Evolutionary conservation across 2,888 invertebrate genomes (phyloP), one percentile per base, ranked within the genome.

Genomic region (Cloeon dipterum): DNA sequence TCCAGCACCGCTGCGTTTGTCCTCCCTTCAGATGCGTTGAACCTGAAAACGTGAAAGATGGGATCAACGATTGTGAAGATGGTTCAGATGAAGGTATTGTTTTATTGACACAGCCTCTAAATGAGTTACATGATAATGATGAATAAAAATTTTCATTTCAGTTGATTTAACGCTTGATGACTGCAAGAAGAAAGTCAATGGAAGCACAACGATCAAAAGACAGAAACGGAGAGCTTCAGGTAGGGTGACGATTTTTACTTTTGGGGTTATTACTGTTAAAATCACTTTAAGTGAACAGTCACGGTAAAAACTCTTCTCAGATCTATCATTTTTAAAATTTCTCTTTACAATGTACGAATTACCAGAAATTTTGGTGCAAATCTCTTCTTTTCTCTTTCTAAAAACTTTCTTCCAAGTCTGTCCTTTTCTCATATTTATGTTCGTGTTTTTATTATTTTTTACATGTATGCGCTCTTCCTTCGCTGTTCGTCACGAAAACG

Each of bases 1-100:
- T 49, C 37, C 55, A 60, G 46, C 54, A 54, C 42, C 50, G 52
- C 39, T 61, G 61, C 43, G 42, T 49, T 17, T 61, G 60, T 46
- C 60, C 29, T 5, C 29, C 29, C 7, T 16, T 58, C 21, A 47
- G 52, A 32, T 61, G 60, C 45, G 49, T 61, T 37, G 49, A 48
- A 34, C 39, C 44, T 29, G 45, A 45, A 20, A 44, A 48, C 41
- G 53, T 56, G 40, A 51, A 52, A 34, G 52, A 60, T 46, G 58
- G 58, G 34, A 44, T 46, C 18, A 47, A 47, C 32, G 53, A 60
- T 46, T 61, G 61, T 44, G 43, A 47, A 14, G 60, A 61, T 46
- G 59, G 58, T 23, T 55, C 55, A 4, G 59, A 60, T 46, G 60
- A 60, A 49, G 50, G 55, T 52, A 42, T 45, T 20, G 8, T 32